Evolutionary conservation across 2,888 invertebrate species (phyloP), one percentile per base, ranked within the genome.

Genomic region (Drosophila anomelani): DNA sequence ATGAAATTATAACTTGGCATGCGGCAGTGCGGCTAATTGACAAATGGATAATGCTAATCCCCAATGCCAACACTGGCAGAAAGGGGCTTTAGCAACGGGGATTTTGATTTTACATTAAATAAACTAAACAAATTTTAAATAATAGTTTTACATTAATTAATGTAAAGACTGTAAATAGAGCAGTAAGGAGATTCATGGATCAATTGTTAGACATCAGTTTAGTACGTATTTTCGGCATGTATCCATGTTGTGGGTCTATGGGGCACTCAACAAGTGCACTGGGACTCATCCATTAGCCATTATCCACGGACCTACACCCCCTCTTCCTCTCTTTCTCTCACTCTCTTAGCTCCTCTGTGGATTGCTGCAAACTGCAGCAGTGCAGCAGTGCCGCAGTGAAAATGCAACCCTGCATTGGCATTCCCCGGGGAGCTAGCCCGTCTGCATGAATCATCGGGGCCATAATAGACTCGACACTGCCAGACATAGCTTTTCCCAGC

Each of bases 381-480:
- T 66, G 64, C 64, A 41, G 64, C 64, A 62, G 15, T 66, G 64
- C 64, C 60, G 47, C 63, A 39, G 32, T 59, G 23, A n/a, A 46
- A 34, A 26, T 32, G 62, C 63, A 49, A 15, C 34, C 34, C 23
- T 36, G 49, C 47, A 64, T 43, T 49, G 62, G 41, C 47, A n/a
- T 32, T 12, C 60, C 60, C 47, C n/a, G 7, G 8, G 57, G 72
- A 49, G n/a, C 55, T 32, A 15, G 34, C 23, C 60, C 62, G 55
- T 64, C 60, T 58, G 66, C 69, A 75, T 78, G 75, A 77, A 78
- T 80, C 84, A 79, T 81, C 73, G 78, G 70, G 68, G 79, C 70
- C 84, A 83, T 82, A 86, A 82, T 86, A 80, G 77, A 83, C 70
- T 76, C 71, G 72, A 77, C 41, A 74, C 71, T 53, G 67, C 69